Evolutionary conservation across 2,113 vertebrate species (phyloP).

Genomic region (Gallinago undulata): DNA sequence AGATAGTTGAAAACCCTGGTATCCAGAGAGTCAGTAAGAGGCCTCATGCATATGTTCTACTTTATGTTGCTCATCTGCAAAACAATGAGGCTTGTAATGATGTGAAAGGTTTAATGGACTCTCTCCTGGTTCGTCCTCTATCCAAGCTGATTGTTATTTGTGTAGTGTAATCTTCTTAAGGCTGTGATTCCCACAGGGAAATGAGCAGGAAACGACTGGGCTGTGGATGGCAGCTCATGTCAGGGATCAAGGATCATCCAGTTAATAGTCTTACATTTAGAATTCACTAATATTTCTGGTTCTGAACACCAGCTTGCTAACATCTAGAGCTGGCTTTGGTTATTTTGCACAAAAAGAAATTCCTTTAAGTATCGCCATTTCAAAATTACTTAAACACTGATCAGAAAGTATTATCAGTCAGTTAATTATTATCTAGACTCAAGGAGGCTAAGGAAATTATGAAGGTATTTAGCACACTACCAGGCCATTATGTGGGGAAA

Average conservation of each 20-base stretch:
- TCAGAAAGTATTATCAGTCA: conserved; percentile 39
- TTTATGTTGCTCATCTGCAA: conserved; percentile 85
- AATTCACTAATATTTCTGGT: conserved; percentile 35
- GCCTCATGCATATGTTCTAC: conserved; percentile 74
- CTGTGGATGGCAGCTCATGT: conserved; percentile 62
- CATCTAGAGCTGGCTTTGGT: conserved; percentile 36
- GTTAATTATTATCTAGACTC: conserved; percentile 29
- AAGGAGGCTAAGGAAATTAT: neutral
- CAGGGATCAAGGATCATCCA: conserved; percentile 73
- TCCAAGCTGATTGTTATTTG: conserved; percentile 81
- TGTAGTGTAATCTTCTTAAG: conserved; percentile 80
- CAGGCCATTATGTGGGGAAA: neutral
- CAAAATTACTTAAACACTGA: conserved; percentile 30
- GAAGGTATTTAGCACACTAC: conserved; percentile 3
- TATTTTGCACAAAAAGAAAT: neutral
- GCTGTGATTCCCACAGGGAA: conserved; percentile 70
- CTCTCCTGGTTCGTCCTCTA: conserved; percentile 70
- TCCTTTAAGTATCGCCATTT: neutral
- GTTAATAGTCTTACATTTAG: conserved; percentile 66
- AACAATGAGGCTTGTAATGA: conserved; percentile 85
- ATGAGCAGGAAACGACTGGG: conserved; percentile 50
- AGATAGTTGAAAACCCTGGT: conserved; percentile 63
- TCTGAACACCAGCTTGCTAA: conserved; percentile 43
- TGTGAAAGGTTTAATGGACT: conserved; percentile 81
- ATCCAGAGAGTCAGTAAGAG: conserved; percentile 66